Evolutionary conservation across 92 coral and sea anemone species (phyloP).

Genomic region (Porites cylindrica): DNA sequence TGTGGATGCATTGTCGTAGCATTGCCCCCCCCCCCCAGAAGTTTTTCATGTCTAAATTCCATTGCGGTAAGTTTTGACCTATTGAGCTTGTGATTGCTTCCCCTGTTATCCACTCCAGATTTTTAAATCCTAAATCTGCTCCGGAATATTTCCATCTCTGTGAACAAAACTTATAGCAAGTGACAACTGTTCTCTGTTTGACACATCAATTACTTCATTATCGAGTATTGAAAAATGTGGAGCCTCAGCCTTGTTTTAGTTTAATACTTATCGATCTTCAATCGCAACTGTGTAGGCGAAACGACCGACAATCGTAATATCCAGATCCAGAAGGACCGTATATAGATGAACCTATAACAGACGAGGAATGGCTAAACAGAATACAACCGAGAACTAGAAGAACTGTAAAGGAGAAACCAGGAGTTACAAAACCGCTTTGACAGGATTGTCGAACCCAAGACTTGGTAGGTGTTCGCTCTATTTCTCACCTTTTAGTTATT

Average conservation of each 20-base stretch:
- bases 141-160: conserved; percentile 5
- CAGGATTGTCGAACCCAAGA: too few relatives aligned
- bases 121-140: conserved; percentile 38
- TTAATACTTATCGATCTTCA: too few relatives aligned
- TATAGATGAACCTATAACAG: too few relatives aligned
- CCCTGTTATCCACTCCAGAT: conserved; percentile 43
- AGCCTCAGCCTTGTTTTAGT: too few relatives aligned
- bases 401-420: too few relatives aligned
- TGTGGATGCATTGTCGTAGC: conserved; percentile 57
- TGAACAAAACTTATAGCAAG: conserved; percentile 54
- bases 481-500: too few relatives aligned
- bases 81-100: conserved; percentile 30
- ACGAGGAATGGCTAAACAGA: too few relatives aligned
- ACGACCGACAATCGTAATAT: rapidly evolving
- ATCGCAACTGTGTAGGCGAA: too few relatives aligned
- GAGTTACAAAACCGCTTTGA: too few relatives aligned
- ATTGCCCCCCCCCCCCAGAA: conserved; percentile 54
- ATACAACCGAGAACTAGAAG: too few relatives aligned
- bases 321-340: too few relatives aligned
- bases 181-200: conserved; percentile 60
- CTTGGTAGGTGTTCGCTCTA: too few relatives aligned
- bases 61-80: background rate
- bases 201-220: conserved; percentile 62
- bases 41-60: conserved; percentile 58
- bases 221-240: conserved; percentile 51